phyloP scores from a whole-genome alignment of 2,888 invertebrate species.

The Heliothis peltigera region DNA sequence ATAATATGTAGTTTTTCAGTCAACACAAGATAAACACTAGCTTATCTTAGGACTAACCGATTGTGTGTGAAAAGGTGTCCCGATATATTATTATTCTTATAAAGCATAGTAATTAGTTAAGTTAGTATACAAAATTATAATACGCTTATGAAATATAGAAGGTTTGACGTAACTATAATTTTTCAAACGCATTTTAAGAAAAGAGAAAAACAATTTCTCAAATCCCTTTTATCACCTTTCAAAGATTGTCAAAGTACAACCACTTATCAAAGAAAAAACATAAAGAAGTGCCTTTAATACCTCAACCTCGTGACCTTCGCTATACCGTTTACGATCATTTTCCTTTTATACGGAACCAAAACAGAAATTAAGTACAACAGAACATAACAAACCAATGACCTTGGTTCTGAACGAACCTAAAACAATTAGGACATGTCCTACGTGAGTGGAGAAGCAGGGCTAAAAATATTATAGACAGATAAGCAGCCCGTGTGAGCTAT shows the following conservation, averaged over 20 bases:
- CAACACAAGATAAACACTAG: too few species aligned
- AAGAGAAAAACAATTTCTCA: background rate
- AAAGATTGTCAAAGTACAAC: background rate
- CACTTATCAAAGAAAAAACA: background rate
- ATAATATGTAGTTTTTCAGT: too few species aligned
- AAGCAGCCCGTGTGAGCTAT: too few species aligned
- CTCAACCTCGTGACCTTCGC: background rate
- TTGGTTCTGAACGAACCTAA: conserved; percentile 28
- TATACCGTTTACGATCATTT: conserved; percentile 20
- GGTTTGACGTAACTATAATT: too few species aligned
- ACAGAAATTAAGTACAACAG: conserved; percentile 45
- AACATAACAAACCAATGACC: conserved; percentile 41
- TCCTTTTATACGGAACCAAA: conserved; percentile 17
- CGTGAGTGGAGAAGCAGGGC: background rate
- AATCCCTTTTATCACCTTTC: background rate
- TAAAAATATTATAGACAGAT: background rate
- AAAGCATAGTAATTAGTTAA: too few species aligned
- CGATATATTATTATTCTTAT: too few species aligned
- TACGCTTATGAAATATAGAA: too few species aligned
- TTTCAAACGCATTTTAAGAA: background rate
- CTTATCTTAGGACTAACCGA: too few species aligned
- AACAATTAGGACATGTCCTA: conserved; percentile 9
- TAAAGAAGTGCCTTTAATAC: background rate
- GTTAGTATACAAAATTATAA: too few species aligned
- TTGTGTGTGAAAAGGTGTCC: too few species aligned